A percentile compares a stretch with the other conserved stretches of the same genome.
These are phyloP conservation scores for Rhinoraja longicauda DNA, from an alignment of 2,797 vertebrate species.

Conservation along the genomic window DNA sequence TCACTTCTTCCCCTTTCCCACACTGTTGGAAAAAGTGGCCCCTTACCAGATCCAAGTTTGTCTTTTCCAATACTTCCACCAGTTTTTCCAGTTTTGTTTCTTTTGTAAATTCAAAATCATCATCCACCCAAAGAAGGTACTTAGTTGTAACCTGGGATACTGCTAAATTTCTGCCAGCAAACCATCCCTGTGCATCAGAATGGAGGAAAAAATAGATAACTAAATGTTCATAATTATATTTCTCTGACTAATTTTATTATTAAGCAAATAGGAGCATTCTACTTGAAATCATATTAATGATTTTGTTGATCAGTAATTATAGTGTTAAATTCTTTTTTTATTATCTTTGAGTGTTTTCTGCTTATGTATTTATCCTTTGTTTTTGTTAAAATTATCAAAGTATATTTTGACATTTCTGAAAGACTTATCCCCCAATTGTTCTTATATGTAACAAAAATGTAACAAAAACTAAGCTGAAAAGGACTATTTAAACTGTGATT, in stretches of 20 bases:
- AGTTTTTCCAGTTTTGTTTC: slow-evolving; percentile 60
- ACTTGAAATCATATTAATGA: not conserved
- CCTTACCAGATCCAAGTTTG: slow-evolving; percentile 63
- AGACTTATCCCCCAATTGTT: too few species aligned
- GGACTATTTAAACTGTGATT: too few species aligned
- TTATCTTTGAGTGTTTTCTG: too few species aligned
- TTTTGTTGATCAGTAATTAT: not conserved
- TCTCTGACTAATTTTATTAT: not conserved
- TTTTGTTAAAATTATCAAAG: too few species aligned
- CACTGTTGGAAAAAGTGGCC: not conserved
- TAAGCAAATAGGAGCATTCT: not conserved
- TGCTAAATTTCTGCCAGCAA: slow-evolving; percentile 59
- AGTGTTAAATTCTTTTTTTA: not conserved
- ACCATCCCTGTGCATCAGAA: slow-evolving; percentile 50
- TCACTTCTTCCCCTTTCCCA: too few species aligned
- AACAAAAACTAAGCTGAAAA: too few species aligned
- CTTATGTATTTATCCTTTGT: too few species aligned
- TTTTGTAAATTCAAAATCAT: slow-evolving; percentile 60
- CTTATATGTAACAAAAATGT: too few species aligned
- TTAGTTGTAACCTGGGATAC: slow-evolving; percentile 69
- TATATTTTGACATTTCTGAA: too few species aligned
- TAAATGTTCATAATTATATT: not conserved
- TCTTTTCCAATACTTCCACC: slow-evolving; percentile 60
- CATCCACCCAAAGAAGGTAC: slow-evolving; percentile 68
- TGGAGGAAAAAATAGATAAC: not conserved